Evolutionary conservation across 1,140 invertebrate species (phyloP).

Genomic region (Muscidifurax raptorellus): DNA sequence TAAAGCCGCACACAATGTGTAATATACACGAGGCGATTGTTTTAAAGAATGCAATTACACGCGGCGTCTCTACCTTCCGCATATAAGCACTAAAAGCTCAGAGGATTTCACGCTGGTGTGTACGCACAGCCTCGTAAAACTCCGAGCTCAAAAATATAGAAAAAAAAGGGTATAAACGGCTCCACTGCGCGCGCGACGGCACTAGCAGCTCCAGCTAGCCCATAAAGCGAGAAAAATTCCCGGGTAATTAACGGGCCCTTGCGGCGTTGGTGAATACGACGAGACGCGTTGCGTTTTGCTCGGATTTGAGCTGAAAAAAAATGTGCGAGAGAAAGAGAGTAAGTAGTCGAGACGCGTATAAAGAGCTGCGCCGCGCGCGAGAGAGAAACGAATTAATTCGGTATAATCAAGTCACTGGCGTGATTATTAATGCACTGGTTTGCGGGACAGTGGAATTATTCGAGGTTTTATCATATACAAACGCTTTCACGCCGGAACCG

Average conservation of each 20-base stretch:
- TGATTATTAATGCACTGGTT: background rate
- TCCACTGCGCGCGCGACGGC: background rate
- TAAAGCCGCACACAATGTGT: too few species aligned
- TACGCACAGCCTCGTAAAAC: background rate
- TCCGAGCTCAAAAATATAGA: background rate
- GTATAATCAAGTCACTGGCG: background rate
- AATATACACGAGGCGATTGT: too few species aligned
- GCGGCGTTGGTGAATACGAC: background rate
- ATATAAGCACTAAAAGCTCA: background rate
- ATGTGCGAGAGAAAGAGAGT: background rate
- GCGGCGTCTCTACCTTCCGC: background rate
- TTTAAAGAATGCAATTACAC: background rate
- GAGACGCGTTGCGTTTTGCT: background rate
- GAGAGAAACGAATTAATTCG: background rate
- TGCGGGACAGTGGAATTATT: background rate
- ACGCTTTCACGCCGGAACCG: too few species aligned
- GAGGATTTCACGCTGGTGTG: background rate
- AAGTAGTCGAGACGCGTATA: too few species aligned
- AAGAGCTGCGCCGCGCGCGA: too few species aligned
- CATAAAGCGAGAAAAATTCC: slow-evolving; percentile 5
- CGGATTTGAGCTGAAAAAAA: background rate
- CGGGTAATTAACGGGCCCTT: slow-evolving; percentile 31
- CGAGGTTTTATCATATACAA: background rate
- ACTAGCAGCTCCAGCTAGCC: background rate
- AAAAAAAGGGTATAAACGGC: background rate